Percentiles rank a stretch among this genome's conserved stretches.
phyloP scores from a whole-genome alignment of 2,888 invertebrate genomes.

The Gibbula magus region DNA sequence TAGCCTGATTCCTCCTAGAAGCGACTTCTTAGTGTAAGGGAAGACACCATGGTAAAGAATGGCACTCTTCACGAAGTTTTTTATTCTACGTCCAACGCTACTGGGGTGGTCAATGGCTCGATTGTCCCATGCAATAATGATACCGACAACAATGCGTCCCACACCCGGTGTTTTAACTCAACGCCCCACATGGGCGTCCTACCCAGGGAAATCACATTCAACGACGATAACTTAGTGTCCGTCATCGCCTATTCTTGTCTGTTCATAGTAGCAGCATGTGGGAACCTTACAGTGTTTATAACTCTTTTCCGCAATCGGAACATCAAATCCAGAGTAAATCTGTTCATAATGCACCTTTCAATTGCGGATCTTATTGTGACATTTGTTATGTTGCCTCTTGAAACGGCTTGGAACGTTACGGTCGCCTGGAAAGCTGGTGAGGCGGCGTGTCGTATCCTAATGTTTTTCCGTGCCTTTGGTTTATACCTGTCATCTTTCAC shows the following conservation, averaged over 20 bases:
- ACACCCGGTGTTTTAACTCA: too few relatives aligned
- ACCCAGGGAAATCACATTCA: constrained; percentile 85
- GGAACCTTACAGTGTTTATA: constrained; percentile 86
- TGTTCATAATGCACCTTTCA: constrained; percentile 86
- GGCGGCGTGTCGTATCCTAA: constrained; percentile 83
- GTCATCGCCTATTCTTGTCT: constrained; percentile 85
- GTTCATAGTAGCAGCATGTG: constrained; percentile 84
- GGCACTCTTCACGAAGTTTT: too few relatives aligned
- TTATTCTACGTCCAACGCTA: too few relatives aligned
- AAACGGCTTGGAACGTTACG: constrained; percentile 84
- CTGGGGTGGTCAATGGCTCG: too few relatives aligned
- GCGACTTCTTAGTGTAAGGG: too few relatives aligned
- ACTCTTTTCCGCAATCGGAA: constrained; percentile 82
- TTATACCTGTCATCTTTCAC: constrained; percentile 86
- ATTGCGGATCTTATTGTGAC: constrained; percentile 89
- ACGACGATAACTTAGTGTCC: constrained; percentile 88
- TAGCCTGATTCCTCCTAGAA: too few relatives aligned
- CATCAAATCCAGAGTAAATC: constrained; percentile 82
- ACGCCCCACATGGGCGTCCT: not conserved
- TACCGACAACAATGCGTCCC: too few relatives aligned
- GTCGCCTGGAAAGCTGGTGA: constrained; percentile 88
- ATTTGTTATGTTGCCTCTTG: constrained; percentile 84
- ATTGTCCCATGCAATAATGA: too few relatives aligned
- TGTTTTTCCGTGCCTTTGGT: constrained; percentile 85
- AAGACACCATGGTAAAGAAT: too few relatives aligned